Evolutionary conservation across 2,888 invertebrate species (phyloP).

Genomic region (Pinctada fucata): DNA sequence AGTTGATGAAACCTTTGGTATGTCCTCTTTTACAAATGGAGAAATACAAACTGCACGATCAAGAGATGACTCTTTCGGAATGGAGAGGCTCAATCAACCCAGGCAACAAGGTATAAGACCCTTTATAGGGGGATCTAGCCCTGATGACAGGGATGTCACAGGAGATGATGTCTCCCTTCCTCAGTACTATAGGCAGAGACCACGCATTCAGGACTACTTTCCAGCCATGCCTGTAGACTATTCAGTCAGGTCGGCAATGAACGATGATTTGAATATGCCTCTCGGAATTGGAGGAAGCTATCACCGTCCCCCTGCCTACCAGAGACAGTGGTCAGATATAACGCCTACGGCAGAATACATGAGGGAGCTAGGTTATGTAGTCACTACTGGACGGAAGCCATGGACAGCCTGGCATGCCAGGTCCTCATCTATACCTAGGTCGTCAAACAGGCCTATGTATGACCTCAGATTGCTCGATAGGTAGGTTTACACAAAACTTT

Average conservation of each 20-base stretch:
- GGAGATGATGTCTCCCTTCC: neutral
- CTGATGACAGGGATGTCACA: neutral
- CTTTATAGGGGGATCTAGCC: neutral
- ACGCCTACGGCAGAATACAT: neutral
- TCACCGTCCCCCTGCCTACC: neutral
- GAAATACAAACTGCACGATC: neutral
- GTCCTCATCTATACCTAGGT: too few species aligned
- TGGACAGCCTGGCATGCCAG: too few species aligned
- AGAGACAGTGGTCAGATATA: neutral
- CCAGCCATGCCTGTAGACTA: neutral
- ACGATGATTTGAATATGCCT: neutral
- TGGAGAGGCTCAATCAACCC: neutral
- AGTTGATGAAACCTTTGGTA: neutral
- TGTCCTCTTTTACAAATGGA: neutral
- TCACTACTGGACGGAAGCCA: too few species aligned
- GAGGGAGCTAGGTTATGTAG: neutral
- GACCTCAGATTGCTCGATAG: too few species aligned
- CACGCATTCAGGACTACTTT: neutral
- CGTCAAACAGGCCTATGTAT: too few species aligned
- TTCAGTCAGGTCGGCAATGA: neutral
- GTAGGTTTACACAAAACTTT: too few species aligned
- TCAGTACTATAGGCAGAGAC: neutral
- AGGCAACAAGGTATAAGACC: too few species aligned
- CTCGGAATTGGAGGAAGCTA: neutral
- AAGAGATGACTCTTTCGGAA: neutral